Percentiles rank a stretch among this genome's conserved stretches.
Conservation (phyloP, 2,113 vertebrate species). For the Orthochromis malagaraziensis region DNA sequence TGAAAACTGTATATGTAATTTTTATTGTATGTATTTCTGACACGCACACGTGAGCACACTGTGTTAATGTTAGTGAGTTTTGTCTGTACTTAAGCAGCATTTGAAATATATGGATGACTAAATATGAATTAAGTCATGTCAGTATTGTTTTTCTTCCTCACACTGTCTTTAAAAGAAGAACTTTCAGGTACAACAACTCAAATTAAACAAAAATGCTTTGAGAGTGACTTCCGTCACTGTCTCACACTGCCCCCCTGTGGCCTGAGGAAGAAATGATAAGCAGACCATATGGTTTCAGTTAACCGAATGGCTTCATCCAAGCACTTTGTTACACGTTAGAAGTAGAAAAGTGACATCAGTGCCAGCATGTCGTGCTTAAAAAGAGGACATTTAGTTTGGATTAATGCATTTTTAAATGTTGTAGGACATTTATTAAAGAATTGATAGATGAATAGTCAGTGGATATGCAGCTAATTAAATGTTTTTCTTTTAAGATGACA, state of each 20-base stretch:
- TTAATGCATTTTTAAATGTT: not conserved
- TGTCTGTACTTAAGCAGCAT: not conserved
- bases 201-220: not conserved
- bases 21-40: not conserved
- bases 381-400: not conserved
- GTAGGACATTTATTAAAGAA: fast-evolving
- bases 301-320: not conserved
- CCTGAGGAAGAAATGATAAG: not conserved
- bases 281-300: not conserved
- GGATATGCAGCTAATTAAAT: not conserved
- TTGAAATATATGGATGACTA: not conserved
- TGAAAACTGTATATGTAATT: not conserved
- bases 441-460: not conserved
- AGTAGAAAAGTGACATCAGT: not conserved
- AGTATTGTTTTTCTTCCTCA: not conserved
- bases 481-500: not conserved
- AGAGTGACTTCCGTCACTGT: not conserved
- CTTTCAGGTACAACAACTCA: not conserved
- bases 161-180: not conserved
- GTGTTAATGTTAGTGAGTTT: not conserved
- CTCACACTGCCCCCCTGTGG: constrained; percentile 35
- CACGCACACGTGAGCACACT: not conserved
- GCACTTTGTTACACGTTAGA: not conserved
- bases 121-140: not conserved
- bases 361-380: not conserved